phyloP scores from a whole-genome alignment of 2,888 invertebrate genomes.

The Cataglyphis livida region DNA sequence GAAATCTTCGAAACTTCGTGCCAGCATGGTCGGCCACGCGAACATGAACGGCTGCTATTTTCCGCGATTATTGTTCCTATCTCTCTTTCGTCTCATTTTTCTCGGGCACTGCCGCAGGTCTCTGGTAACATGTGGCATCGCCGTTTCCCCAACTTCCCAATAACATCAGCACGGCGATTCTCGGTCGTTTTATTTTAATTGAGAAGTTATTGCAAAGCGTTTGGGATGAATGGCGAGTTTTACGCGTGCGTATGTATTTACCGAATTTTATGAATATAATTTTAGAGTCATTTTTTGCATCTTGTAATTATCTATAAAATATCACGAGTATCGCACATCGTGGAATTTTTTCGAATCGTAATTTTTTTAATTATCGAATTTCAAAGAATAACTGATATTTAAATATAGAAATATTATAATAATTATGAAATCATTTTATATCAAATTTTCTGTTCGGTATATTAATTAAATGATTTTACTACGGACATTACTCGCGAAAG shows the following conservation, averaged over 20 bases:
- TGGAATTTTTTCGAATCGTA: background rate
- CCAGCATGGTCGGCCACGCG: conserved; percentile 42
- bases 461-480: conserved; percentile 8
- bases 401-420: background rate
- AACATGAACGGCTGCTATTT: conserved; percentile 51
- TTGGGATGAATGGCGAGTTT: background rate
- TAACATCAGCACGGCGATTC: conserved; percentile 14
- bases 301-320: background rate
- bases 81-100: conserved; percentile 29
- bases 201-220: background rate
- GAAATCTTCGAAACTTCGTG: conserved; percentile 52
- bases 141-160: conserved; percentile 29
- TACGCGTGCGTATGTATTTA: background rate
- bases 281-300: background rate
- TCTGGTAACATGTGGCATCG: conserved; percentile 49
- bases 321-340: background rate
- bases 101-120: conserved; percentile 44
- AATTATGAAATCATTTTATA: background rate
- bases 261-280: background rate
- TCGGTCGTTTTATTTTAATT: conserved; percentile 25
- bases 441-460: background rate
- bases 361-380: background rate
- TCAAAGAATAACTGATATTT: background rate
- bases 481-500: conserved; percentile 6
- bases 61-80: conserved; percentile 44